Conservation (phyloP, 2,888 invertebrate species). For the Drosophila neotestacea region DNA sequence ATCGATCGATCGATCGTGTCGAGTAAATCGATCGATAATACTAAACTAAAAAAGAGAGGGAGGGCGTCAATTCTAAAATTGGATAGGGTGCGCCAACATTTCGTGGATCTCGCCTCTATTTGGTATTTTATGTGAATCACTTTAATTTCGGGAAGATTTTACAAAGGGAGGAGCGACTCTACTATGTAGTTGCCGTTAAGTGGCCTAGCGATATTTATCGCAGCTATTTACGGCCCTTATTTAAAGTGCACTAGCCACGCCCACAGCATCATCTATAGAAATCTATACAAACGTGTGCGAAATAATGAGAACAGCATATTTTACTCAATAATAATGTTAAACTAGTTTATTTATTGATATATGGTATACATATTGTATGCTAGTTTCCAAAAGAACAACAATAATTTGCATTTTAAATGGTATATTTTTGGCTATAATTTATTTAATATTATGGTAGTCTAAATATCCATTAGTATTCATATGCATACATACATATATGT, state of each 20-base stretch:
- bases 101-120: constrained; percentile 27
- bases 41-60: not conserved
- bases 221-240: constrained; percentile 32
- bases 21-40: constrained; percentile 14
- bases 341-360: too few species aligned
- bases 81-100: constrained; percentile 51
- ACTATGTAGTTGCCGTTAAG: constrained; percentile 13
- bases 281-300: too few species aligned
- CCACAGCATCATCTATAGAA: constrained; percentile 7
- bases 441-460: too few species aligned
- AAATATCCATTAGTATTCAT: not conserved
- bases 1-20: constrained; percentile 7
- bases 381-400: too few species aligned
- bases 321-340: too few species aligned
- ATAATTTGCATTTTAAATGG: too few species aligned
- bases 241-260: constrained; percentile 52
- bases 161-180: not conserved
- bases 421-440: too few species aligned
- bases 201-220: constrained; percentile 59
- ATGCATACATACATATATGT: not conserved
- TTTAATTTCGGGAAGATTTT: constrained; percentile 7
- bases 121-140: constrained; percentile 47
- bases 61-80: constrained; percentile 23
- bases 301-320: too few species aligned
- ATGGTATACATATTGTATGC: too few species aligned